Conservation (phyloP, 2,888 invertebrate species). For the Rugalucina vietnamica region DNA sequence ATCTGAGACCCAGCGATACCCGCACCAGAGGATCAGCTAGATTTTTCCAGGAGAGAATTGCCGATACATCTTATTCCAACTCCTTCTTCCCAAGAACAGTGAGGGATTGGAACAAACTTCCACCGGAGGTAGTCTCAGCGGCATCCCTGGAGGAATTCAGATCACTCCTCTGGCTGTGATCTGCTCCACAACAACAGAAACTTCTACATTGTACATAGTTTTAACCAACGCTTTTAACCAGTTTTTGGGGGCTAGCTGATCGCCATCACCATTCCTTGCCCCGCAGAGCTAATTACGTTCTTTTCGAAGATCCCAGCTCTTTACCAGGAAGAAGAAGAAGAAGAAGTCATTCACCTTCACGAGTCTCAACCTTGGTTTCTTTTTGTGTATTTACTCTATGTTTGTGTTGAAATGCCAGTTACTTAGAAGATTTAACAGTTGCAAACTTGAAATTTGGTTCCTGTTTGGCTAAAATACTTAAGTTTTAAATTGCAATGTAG, state of each 20-base stretch:
- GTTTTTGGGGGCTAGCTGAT: background rate
- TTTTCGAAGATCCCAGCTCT: constrained; percentile 4
- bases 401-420: too few relatives aligned
- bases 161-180: background rate
- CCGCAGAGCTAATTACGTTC: constrained; percentile 1
- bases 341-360: too few relatives aligned
- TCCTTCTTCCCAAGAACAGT: constrained; percentile 26
- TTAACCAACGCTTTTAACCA: background rate
- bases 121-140: background rate
- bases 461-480: too few relatives aligned
- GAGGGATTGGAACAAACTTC: constrained; percentile 35
- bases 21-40: constrained; percentile 10
- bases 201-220: background rate
- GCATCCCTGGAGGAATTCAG: constrained; percentile 30
- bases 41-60: background rate
- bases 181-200: constrained; percentile 1
- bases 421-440: too few relatives aligned
- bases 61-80: background rate
- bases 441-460: too few relatives aligned
- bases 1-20: background rate
- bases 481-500: too few relatives aligned
- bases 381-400: too few relatives aligned
- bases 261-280: background rate
- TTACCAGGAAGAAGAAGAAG: constrained; percentile 1
- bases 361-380: too few relatives aligned